Evolutionary conservation across 2,113 vertebrate species (phyloP), one percentile per base, ranked within the genome.

Genomic region (Grammomys dolichurus): DNA sequence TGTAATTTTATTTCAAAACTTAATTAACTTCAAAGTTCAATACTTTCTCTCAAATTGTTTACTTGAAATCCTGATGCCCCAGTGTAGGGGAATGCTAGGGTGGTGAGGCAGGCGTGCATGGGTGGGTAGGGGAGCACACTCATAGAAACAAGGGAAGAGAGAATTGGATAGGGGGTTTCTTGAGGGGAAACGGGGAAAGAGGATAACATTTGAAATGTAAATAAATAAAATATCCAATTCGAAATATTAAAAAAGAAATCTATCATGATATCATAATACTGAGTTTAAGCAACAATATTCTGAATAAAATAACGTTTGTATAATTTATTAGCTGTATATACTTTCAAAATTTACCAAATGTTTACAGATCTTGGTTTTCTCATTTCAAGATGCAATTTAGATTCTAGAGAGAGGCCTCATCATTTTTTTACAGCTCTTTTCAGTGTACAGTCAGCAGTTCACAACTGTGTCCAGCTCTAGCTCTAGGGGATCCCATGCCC

Each of bases 311-410:
- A 87, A 72, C 4, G 65, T 10, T 4, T 69, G 2, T 1, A 33
- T 6, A 9, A 87, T 40, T 84, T 87, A 88, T 46, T 87, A 63
- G 11, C 6, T 67, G 14, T 33, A 36, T 48, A 28, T 85, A 63
- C 12, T 70, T 94, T 31, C 31, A 28, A 80, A 94, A 72, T 76
- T 88, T 86, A 56, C 3, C 7, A 22, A 81, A 56, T 36, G 2
- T 72, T 3, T 84, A 24, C 72, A 51, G 65, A 6, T 3, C 56
- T 88, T 90, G 11, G 1, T 87, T 67, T 89, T 26, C n/a, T 90
- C 60, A 67, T 87, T 91, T 95, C 58, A 93, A 77, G 89, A 93
- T 67, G 7, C 28, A 77, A 51, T 31, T 77, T 16, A 48, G 5
- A 26, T 48, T 12, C 12, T 77, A 13, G 10, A 77, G 75, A 28